Conservation (phyloP, 1,140 invertebrate genomes). For the Orius laevigatus region DNA sequence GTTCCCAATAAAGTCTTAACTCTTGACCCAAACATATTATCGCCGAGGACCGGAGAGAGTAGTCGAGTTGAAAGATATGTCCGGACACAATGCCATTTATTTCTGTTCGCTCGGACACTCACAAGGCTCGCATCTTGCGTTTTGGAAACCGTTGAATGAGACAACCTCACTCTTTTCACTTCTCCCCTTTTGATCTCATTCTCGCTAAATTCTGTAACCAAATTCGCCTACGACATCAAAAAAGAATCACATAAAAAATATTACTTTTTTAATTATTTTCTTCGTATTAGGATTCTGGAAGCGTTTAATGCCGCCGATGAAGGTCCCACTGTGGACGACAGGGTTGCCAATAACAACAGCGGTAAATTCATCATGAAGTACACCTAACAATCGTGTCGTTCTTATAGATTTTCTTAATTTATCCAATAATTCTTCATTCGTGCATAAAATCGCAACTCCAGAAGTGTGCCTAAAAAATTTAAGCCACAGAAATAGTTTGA, state of each 20-base stretch:
- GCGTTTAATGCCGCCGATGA: conserved; percentile 1
- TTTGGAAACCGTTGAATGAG: neutral
- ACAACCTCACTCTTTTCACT: neutral
- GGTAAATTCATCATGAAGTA: neutral
- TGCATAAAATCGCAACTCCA: conserved; percentile 6
- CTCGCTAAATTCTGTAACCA: neutral
- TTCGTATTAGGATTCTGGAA: neutral
- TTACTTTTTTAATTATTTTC: neutral
- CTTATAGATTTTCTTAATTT: neutral
- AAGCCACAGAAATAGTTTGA: too few species aligned
- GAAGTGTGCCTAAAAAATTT: conserved; percentile 4
- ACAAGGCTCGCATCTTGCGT: neutral
- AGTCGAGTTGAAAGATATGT: neutral
- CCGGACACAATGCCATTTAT: neutral
- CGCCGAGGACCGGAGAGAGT: neutral
- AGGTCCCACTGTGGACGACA: neutral
- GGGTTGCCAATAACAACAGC: conserved; percentile 1
- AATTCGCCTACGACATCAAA: conserved; percentile 1
- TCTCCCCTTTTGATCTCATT: neutral
- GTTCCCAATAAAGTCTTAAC: conserved; percentile 1
- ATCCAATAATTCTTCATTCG: neutral
- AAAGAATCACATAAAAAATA: neutral
- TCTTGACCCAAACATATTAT: conserved; percentile 1
- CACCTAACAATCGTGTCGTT: neutral
- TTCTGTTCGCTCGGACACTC: neutral